Percentiles rank a stretch among this genome's conserved stretches.
Conservation (phyloP, 2,888 invertebrate species). For the Serrognathus titanus region DNA sequence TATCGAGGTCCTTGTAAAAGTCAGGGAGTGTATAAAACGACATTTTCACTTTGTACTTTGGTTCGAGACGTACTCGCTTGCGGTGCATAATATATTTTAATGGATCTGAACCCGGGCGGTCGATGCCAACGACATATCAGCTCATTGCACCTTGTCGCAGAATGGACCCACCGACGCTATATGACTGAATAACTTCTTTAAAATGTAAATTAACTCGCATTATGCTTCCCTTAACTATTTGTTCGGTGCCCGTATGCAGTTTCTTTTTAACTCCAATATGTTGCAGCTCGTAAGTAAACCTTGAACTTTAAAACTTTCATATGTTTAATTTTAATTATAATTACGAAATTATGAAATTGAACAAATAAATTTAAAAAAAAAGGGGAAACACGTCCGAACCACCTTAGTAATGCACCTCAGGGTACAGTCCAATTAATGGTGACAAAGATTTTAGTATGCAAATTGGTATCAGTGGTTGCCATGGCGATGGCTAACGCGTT, state of each 20-base stretch:
- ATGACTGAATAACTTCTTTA: constrained; percentile 42
- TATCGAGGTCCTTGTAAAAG: too few relatives aligned
- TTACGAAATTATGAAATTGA: too few relatives aligned
- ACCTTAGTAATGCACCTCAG: constrained; percentile 24
- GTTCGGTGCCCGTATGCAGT: constrained; percentile 9
- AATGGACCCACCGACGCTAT: constrained; percentile 28
- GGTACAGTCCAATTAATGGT: constrained; percentile 37
- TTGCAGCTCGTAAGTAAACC: too few relatives aligned
- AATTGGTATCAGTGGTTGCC: constrained; percentile 40
- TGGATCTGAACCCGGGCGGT: constrained; percentile 19
- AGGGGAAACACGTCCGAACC: background rate
- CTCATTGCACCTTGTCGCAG: constrained; percentile 33
- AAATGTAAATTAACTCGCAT: constrained; percentile 43
- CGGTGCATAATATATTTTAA: constrained; percentile 19
- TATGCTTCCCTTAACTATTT: constrained; percentile 35
- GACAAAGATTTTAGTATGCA: constrained; percentile 44
- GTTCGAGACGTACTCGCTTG: background rate
- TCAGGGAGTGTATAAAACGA: too few relatives aligned
- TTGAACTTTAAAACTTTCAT: too few relatives aligned
- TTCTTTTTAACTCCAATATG: background rate
- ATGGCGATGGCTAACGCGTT: constrained; percentile 33
- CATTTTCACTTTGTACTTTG: too few relatives aligned
- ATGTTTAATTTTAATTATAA: too few relatives aligned
- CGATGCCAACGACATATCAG: constrained; percentile 29
- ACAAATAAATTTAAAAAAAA: background rate